Conservation (phyloP, 2,113 vertebrate species). For the Crotalus tigris region DNA sequence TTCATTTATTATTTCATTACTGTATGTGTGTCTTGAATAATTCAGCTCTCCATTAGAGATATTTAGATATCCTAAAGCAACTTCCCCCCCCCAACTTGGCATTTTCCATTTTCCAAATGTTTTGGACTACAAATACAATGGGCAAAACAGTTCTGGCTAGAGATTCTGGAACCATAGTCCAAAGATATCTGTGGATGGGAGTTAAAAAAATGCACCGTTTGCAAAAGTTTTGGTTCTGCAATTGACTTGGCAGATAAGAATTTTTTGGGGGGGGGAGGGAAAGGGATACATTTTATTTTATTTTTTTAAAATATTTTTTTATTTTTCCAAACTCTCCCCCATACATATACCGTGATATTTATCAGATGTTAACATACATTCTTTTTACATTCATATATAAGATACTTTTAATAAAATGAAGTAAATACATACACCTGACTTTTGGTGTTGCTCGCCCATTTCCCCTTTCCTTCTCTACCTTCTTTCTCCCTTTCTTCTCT, state of each 20-base stretch:
- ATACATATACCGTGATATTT: too few species aligned
- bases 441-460: too few species aligned
- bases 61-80: not conserved
- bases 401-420: too few species aligned
- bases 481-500: too few species aligned
- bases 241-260: not conserved
- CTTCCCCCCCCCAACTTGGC: not conserved
- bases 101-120: not conserved
- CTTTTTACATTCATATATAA: too few species aligned
- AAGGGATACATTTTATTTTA: too few species aligned
- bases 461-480: too few species aligned
- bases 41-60: not conserved
- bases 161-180: not conserved
- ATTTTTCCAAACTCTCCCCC: too few species aligned
- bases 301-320: too few species aligned
- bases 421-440: too few species aligned
- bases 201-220: not conserved
- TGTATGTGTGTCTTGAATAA: not conserved
- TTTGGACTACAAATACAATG: not conserved
- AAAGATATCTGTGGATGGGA: not conserved
- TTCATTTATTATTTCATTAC: not conserved
- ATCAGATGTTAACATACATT: too few species aligned
- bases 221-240: not conserved
- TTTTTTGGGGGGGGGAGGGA: too few species aligned
- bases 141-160: not conserved